These are phyloP conservation scores for Anser cygnoides DNA, from an alignment of 2,113 vertebrate species.

Conservation along the genomic window DNA sequence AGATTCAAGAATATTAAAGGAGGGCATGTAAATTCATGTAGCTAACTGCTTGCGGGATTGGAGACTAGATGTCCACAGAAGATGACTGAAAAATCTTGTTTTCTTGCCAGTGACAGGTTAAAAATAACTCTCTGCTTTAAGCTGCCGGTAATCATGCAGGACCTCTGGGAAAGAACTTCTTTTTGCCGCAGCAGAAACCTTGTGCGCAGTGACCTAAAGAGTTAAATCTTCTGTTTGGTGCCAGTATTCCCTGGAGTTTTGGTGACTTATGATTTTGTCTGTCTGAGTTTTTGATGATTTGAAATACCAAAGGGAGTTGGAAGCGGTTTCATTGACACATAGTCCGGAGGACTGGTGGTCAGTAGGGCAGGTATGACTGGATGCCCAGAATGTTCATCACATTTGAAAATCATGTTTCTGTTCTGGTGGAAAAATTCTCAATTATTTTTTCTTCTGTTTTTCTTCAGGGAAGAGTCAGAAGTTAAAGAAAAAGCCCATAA, in stretches of 20 bases:
- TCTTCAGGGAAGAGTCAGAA: not conserved
- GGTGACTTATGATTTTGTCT: not conserved
- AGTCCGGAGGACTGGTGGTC: not conserved
- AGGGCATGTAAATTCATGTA: constrained; percentile 33
- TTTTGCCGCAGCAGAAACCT: not conserved
- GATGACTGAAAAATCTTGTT: not conserved
- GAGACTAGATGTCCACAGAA: not conserved
- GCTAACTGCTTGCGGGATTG: not conserved
- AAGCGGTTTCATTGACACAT: not conserved
- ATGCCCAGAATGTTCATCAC: not conserved
- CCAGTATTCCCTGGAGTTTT: not conserved
- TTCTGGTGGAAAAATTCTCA: not conserved
- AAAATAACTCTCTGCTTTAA: not conserved
- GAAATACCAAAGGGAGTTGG: not conserved
- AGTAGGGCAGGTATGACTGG: not conserved
- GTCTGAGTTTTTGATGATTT: not conserved
- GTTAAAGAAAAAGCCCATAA: not conserved
- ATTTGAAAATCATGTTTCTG: not conserved
- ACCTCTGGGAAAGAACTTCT: not conserved
- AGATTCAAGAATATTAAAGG: not conserved
- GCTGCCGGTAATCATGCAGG: not conserved
- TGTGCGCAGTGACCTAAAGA: not conserved
- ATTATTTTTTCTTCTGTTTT: not conserved
- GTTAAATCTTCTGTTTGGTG: not conserved
- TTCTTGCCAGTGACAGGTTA: not conserved